Percentiles rank a stretch among this genome's conserved stretches.
Evolutionary conservation across 2,888 invertebrate species (phyloP).

Genomic region (Pyrgus malvae): DNA sequence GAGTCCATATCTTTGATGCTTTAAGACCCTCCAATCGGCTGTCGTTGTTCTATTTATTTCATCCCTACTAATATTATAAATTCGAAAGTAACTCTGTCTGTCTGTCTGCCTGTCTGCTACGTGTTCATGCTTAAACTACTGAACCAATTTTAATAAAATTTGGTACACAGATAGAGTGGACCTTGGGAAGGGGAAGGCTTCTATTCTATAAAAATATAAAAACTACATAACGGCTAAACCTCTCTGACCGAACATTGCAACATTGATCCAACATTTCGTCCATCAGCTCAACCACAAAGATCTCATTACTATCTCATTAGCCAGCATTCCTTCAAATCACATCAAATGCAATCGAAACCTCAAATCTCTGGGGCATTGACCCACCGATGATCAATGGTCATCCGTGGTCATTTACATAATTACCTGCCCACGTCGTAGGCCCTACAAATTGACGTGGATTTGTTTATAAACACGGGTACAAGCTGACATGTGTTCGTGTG

Average conservation of each 20-base stretch:
- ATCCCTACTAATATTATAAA: too few species aligned
- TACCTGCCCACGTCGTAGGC: slow-evolving; percentile 33
- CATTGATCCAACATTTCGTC: neutral
- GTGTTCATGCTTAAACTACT: too few species aligned
- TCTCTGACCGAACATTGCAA: neutral
- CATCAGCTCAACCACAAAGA: neutral
- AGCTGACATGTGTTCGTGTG: slow-evolving; percentile 3
- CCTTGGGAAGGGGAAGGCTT: too few species aligned
- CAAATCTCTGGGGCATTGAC: slow-evolving; percentile 14
- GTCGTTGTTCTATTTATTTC: too few species aligned
- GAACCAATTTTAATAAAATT: too few species aligned
- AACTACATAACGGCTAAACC: too few species aligned
- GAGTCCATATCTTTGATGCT: too few species aligned
- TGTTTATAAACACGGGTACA: slow-evolving; percentile 13
- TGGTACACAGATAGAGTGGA: too few species aligned
- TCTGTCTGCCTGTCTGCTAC: too few species aligned
- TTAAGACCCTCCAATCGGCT: too few species aligned
- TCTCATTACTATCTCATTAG: neutral
- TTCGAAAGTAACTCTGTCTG: too few species aligned
- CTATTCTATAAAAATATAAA: too few species aligned
- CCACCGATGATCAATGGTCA: slow-evolving; percentile 19
- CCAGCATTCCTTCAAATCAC: neutral
- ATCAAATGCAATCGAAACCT: slow-evolving; percentile 6
- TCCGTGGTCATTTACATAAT: slow-evolving; percentile 36
- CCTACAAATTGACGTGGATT: slow-evolving; percentile 27